Percentiles rank a stretch among this genome's conserved stretches.
phyloP scores from a whole-genome alignment of 2,888 invertebrate species.

The Dryadula phaetusa region DNA sequence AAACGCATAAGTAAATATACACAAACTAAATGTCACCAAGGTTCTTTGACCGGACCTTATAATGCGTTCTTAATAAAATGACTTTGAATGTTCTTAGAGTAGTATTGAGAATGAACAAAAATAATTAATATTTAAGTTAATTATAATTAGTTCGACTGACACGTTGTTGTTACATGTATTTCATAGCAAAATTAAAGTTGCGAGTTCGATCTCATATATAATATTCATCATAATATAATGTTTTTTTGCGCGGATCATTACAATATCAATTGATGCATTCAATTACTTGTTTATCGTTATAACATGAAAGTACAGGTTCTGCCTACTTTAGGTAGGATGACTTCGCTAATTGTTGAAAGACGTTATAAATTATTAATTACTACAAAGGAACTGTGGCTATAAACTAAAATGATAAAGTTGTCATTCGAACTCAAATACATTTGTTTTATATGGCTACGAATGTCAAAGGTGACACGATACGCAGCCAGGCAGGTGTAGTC shows the following conservation, averaged over 20 bases:
- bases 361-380: neutral
- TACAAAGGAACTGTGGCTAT: neutral
- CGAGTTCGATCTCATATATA: neutral
- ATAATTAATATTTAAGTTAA: neutral
- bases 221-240: too few species aligned
- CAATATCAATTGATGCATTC: too few species aligned
- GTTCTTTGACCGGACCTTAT: slow-evolving; percentile 39
- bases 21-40: slow-evolving; percentile 31
- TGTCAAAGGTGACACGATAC: slow-evolving; percentile 72
- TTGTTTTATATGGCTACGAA: slow-evolving; percentile 52
- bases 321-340: neutral
- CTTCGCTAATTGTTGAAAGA: too few species aligned
- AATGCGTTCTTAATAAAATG: slow-evolving; percentile 18
- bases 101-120: slow-evolving; percentile 1
- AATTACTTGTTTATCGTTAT: too few species aligned
- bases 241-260: too few species aligned
- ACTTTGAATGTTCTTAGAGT: slow-evolving; percentile 27
- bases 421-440: slow-evolving; percentile 36
- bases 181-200: neutral
- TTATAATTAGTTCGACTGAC: neutral
- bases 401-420: slow-evolving; percentile 1
- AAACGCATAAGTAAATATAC: slow-evolving; percentile 26
- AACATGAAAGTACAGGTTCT: neutral
- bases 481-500: slow-evolving; percentile 64
- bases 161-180: neutral